Conservation (phyloP, 1,140 invertebrate species). For the Coptotermes formosanus region DNA sequence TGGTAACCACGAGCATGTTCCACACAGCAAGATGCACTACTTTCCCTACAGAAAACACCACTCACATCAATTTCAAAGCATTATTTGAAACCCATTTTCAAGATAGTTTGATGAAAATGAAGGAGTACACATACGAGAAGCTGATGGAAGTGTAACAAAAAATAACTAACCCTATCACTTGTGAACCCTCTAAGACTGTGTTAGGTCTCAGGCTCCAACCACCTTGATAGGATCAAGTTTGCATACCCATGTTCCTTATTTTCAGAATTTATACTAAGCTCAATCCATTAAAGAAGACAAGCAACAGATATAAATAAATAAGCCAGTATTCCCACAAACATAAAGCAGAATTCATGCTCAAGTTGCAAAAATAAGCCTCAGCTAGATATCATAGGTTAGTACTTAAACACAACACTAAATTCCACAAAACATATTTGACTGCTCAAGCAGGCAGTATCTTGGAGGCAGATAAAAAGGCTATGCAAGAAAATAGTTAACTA, state of each 20-base stretch:
- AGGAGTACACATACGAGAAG: background rate
- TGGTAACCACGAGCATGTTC: background rate
- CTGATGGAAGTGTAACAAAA: background rate
- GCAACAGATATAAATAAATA: background rate
- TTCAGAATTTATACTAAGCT: slow-evolving; percentile 18
- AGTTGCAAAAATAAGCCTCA: background rate
- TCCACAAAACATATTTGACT: too few species aligned
- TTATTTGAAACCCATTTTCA: background rate
- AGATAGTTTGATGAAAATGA: too few species aligned
- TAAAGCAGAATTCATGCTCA: background rate
- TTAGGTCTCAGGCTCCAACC: slow-evolving; percentile 8
- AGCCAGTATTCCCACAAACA: background rate
- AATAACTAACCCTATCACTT: background rate
- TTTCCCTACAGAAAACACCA: background rate
- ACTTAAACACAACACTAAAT: too few species aligned
- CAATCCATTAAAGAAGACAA: background rate
- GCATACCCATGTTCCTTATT: background rate
- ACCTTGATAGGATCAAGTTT: background rate
- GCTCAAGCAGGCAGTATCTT: too few species aligned
- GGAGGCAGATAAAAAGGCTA: too few species aligned
- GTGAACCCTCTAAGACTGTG: background rate
- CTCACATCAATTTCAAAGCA: background rate
- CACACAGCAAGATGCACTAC: background rate
- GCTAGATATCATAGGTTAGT: background rate
- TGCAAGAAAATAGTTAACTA: too few species aligned